Percentiles rank a stretch among this genome's conserved stretches.
Evolutionary conservation across 2,113 vertebrate species (phyloP).

Genomic region (Leuciscus idus): DNA sequence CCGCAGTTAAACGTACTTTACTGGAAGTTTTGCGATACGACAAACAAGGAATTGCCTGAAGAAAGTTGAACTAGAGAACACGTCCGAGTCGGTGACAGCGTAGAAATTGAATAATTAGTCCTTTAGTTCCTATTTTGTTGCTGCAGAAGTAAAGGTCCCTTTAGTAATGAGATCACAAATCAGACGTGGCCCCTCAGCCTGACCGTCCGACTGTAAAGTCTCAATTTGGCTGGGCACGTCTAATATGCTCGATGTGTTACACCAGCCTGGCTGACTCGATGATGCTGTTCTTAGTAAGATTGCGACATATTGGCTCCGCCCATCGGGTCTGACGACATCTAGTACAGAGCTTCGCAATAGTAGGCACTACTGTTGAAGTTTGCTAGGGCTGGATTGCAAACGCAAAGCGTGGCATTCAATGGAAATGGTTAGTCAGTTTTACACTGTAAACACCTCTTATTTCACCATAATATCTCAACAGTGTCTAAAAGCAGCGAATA

Average conservation of each 20-base stretch:
- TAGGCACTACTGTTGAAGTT: constrained; percentile 37
- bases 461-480: neutral
- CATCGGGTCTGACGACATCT: constrained; percentile 61
- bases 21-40: neutral
- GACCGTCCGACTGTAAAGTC: constrained; percentile 52
- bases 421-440: neutral
- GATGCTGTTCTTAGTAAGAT: constrained; percentile 63
- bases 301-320: constrained; percentile 64
- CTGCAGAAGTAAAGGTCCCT: neutral
- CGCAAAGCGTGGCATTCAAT: neutral
- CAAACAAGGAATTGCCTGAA: neutral
- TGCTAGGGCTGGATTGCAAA: neutral
- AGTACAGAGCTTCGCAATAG: constrained; percentile 47
- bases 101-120: neutral
- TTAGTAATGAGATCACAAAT: constrained; percentile 35
- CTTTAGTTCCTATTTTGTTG: neutral
- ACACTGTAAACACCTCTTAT: neutral
- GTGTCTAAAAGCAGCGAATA: neutral
- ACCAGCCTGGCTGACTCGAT: constrained; percentile 54
- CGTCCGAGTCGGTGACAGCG: constrained; percentile 5
- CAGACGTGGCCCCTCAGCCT: constrained; percentile 54
- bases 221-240: constrained; percentile 45
- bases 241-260: constrained; percentile 57
- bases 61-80: constrained; percentile 30
- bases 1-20: too few relatives aligned